Base-by-base conservation (phyloP, 2,797 vertebrate species). In the Alauda arvensis region DNA sequence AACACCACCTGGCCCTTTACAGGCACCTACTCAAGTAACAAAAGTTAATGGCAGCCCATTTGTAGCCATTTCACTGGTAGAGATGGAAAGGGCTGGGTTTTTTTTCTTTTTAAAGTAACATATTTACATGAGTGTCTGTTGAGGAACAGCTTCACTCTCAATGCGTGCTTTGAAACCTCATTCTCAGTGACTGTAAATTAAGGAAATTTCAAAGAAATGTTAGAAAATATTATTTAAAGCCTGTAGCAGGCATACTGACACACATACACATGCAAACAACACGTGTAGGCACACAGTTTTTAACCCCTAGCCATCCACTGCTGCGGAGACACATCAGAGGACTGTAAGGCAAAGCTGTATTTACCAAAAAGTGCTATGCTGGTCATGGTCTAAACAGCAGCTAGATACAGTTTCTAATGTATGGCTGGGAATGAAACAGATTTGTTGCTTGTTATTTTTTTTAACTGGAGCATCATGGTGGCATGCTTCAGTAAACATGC, bases 1-100 rank as follows among this genome's bases (percentile, higher is more conserved):
- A 99, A 99, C 98, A 99, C 98, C 98, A 99, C 98, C 99, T 99
- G 98, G 98, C 97, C 98, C 96, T 95, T 98, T 96, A 82, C 97
- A 98, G 98, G 98, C 98, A 97, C 98, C 98, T 98, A 98, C 98
- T 99, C 97, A 96, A 98, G 97, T 97, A 97, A 95, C 95, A 97
- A 98, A 97, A 99, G 96, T 98, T 98, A 97, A 97, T 96, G 97
- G 97, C 97, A 97, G 95, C 96, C 97, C 93, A 96, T 89, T 96
- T 94, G 66, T 93, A 96, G 94, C 93, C 96, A 91, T 97, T 96
- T 96, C 94, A 92, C 95, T 95, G 92, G 94, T 95, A 94, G 93
- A 90, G 96, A 96, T 18, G 86, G 89, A 91, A 94, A 95, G 62
- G 86, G 23, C 37, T 67, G 34, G 3, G 0, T 1, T 74, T 95